These are phyloP conservation scores for Xiphophorus birchmanni DNA, from an alignment of 2,797 vertebrate species.

Conservation along the genomic window DNA sequence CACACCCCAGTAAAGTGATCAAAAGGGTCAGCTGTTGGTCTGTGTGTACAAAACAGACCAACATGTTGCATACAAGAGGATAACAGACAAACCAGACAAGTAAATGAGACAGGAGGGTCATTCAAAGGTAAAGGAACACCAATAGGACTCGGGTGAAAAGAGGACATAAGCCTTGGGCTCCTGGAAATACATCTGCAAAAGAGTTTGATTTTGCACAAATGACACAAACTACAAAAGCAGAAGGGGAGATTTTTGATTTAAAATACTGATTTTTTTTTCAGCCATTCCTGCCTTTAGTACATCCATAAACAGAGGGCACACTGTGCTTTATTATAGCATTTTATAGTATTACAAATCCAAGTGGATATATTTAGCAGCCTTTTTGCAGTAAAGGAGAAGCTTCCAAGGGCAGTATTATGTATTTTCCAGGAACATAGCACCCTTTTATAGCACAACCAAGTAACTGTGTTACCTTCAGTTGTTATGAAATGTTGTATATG, in stretches of 20 bases:
- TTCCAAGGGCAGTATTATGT: neutral
- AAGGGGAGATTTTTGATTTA: neutral
- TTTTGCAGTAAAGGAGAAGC: neutral
- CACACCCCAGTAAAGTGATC: constrained; percentile 19
- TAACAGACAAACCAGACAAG: constrained; percentile 8
- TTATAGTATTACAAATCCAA: neutral
- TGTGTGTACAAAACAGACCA: neutral
- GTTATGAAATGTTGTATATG: too few relatives aligned
- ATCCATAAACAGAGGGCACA: neutral
- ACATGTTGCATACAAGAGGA: neutral
- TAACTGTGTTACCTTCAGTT: too few relatives aligned
- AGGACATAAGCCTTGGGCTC: constrained; percentile 21
- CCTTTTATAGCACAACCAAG: too few relatives aligned
- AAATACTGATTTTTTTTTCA: neutral
- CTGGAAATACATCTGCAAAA: constrained; percentile 68
- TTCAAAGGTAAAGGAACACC: constrained; percentile 37
- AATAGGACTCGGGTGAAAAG: constrained; percentile 12
- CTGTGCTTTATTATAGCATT: neutral
- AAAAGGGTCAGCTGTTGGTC: constrained; percentile 33
- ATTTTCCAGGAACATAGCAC: too few relatives aligned
- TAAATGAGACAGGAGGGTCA: constrained; percentile 45
- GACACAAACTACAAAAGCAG: neutral
- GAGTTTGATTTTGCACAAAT: constrained; percentile 40
- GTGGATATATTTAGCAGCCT: neutral
- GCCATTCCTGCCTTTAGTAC: neutral